Conservation (phyloP, 2,888 invertebrate genomes). For the Pasiphila rectangulata region DNA sequence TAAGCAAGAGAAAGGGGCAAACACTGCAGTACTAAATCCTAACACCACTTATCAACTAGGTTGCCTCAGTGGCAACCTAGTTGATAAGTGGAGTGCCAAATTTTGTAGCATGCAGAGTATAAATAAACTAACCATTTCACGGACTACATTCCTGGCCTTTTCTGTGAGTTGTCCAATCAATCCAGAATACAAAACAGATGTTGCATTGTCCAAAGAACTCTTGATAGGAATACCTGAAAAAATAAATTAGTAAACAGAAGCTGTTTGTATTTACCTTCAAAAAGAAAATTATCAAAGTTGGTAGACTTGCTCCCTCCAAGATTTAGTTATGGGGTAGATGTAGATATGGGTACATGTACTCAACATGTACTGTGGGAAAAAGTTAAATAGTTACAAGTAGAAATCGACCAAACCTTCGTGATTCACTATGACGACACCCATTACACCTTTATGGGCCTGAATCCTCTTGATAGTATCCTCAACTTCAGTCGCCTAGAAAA, state of each 20-base stretch:
- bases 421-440: slow-evolving; percentile 98
- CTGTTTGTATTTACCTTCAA: too few relatives aligned
- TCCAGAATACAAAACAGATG: slow-evolving; percentile 96
- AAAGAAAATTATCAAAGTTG: slow-evolving; percentile 20
- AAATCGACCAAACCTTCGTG: slow-evolving; percentile 90
- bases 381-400: slow-evolving; percentile 7
- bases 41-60: too few relatives aligned
- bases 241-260: too few relatives aligned
- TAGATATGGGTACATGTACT: too few relatives aligned
- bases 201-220: slow-evolving; percentile 96
- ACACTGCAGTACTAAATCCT: too few relatives aligned
- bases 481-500: slow-evolving; percentile 88
- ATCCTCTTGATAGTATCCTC: slow-evolving; percentile 99
- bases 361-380: neutral
- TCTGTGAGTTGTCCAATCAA: slow-evolving; percentile 95
- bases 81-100: too few relatives aligned
- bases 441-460: slow-evolving; percentile 97
- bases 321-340: too few relatives aligned
- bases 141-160: slow-evolving; percentile 94
- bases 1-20: too few relatives aligned
- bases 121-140: slow-evolving; percentile 85
- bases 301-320: too few relatives aligned
- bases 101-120: too few relatives aligned
- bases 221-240: slow-evolving; percentile 91
- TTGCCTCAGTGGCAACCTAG: too few relatives aligned